Conservation (phyloP, 35 echinoderm and acorn worm genomes). For the Holothuria glaberrima region DNA sequence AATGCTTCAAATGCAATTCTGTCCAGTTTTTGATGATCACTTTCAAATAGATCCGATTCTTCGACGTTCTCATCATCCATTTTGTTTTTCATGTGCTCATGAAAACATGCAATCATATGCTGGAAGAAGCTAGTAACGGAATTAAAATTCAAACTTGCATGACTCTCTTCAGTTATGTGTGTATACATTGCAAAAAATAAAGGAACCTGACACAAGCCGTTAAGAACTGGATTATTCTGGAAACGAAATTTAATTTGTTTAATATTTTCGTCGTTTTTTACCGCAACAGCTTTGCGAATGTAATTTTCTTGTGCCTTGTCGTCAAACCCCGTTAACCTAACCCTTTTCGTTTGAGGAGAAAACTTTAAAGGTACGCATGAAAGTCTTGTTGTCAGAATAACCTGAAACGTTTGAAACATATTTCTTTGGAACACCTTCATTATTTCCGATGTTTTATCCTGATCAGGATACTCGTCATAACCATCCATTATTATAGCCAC, state of each 20-base stretch:
- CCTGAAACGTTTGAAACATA: neutral
- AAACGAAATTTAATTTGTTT: neutral
- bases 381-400: neutral
- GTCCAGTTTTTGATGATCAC: neutral
- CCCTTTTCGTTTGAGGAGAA: neutral
- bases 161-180: neutral
- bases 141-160: neutral
- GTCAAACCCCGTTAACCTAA: neutral
- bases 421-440: neutral
- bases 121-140: constrained; percentile 18
- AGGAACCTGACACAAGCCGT: neutral
- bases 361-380: neutral
- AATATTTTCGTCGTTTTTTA: neutral
- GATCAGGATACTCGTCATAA: constrained; percentile 31
- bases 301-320: neutral
- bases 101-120: neutral
- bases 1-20: constrained; percentile 26
- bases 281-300: neutral
- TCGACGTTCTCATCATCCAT: neutral
- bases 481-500: neutral
- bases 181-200: constrained; percentile 11
- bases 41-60: neutral
- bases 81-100: constrained; percentile 29
- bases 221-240: neutral
- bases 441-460: neutral